Percentiles rank a stretch among this genome's conserved stretches.
These are phyloP conservation scores for Pelobates cultripes DNA, from an alignment of 2,797 vertebrate species.

Conservation along the genomic window DNA sequence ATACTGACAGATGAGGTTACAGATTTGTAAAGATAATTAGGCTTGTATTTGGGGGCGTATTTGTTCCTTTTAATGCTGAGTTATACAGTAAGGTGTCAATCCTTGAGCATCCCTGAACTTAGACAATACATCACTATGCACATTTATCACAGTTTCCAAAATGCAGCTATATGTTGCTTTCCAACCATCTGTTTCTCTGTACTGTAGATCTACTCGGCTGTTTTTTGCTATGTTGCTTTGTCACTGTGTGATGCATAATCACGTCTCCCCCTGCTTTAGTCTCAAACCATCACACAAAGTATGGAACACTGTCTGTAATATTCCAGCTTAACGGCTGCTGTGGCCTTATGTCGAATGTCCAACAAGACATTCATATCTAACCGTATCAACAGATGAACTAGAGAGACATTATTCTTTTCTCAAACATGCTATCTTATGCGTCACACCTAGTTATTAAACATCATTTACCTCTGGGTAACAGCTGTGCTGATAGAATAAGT, in stretches of 20 bases:
- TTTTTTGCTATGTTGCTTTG: constrained; percentile 11
- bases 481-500: constrained; percentile 24
- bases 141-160: constrained; percentile 13
- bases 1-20: neutral
- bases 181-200: constrained; percentile 35
- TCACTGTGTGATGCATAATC: constrained; percentile 29
- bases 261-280: constrained; percentile 1
- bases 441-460: constrained; percentile 53
- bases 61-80: too few species aligned
- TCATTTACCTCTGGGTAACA: constrained; percentile 39
- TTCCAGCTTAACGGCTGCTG: constrained; percentile 22
- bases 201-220: constrained; percentile 6
- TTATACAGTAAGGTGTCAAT: too few species aligned
- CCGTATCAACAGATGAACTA: constrained; percentile 23
- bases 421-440: constrained; percentile 9
- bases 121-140: neutral
- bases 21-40: neutral
- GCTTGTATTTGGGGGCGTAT: neutral
- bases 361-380: constrained; percentile 4
- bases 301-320: neutral
- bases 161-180: constrained; percentile 31
- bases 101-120: neutral
- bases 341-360: constrained; percentile 10
- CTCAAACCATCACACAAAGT: constrained; percentile 19
- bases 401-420: constrained; percentile 21